phyloP scores from a whole-genome alignment of 2,113 vertebrate genomes.

The Desmodus rotundus region DNA sequence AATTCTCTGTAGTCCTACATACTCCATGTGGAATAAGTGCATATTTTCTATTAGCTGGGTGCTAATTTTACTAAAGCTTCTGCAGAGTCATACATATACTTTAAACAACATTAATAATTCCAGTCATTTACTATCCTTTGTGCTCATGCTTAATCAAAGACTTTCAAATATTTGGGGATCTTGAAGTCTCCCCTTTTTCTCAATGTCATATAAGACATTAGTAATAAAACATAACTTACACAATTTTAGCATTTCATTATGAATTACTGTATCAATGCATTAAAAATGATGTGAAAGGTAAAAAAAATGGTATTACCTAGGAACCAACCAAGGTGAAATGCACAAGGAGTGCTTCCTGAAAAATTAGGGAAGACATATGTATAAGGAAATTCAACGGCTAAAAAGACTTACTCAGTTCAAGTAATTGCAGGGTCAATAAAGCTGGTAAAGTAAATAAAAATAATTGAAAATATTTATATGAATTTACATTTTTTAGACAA shows the following conservation, averaged over 20 bases:
- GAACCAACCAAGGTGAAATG: neutral
- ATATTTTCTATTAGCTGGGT: neutral
- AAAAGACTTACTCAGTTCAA: neutral
- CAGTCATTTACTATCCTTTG: neutral
- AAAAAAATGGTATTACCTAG: neutral
- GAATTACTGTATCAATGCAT: neutral
- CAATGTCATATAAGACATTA: constrained; percentile 10
- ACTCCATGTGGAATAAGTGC: neutral
- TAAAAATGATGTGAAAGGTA: neutral
- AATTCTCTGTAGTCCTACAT: constrained; percentile 11
- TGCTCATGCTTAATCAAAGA: neutral
- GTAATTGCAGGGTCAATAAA: neutral
- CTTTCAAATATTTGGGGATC: constrained; percentile 18
- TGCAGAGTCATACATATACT: neutral
- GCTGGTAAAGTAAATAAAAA: neutral
- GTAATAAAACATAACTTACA: neutral
- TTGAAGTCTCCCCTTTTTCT: neutral
- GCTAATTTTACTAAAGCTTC: neutral
- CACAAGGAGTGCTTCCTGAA: neutral
- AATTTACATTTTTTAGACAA: neutral
- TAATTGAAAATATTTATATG: neutral
- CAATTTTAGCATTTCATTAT: neutral
- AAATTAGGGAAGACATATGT: neutral
- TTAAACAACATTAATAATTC: constrained; percentile 29
- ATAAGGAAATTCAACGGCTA: neutral